Evolutionary conservation across 2,797 vertebrate species (phyloP).

Genomic region (Mormyrus proboscirostris): DNA sequence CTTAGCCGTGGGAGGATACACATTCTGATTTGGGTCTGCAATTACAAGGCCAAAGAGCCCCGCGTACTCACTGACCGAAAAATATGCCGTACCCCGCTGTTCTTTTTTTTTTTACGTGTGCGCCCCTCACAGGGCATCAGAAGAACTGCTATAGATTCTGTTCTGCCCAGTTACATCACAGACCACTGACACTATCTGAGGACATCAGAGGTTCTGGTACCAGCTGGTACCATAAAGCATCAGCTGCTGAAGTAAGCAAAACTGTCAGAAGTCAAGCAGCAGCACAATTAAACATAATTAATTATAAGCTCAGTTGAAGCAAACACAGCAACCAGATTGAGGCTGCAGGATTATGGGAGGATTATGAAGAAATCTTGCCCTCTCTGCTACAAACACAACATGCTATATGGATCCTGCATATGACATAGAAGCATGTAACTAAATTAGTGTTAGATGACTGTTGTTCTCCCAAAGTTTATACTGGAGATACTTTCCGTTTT

Average conservation of each 20-base stretch:
- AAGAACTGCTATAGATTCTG: neutral
- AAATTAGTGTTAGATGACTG: neutral
- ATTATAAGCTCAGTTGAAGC: neutral
- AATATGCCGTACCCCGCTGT: neutral
- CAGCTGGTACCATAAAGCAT: neutral
- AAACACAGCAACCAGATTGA: neutral
- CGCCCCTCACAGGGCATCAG: neutral
- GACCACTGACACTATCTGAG: neutral
- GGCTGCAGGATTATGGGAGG: neutral
- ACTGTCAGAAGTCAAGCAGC: neutral
- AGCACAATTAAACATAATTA: slow-evolving; percentile 4
- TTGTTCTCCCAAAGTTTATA: neutral
- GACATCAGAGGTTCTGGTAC: neutral
- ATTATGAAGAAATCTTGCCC: neutral
- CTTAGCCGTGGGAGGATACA: neutral
- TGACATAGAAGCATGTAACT: neutral
- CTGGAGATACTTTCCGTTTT: neutral
- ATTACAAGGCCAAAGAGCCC: neutral
- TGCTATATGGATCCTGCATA: neutral
- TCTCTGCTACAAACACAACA: neutral
- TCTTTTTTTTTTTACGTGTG: neutral
- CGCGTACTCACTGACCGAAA: neutral
- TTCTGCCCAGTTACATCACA: neutral
- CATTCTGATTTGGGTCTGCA: neutral
- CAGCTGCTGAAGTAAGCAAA: neutral